Evolutionary conservation across 2,113 vertebrate genomes (phyloP).

Genomic region (Asarcornis scutulata): DNA sequence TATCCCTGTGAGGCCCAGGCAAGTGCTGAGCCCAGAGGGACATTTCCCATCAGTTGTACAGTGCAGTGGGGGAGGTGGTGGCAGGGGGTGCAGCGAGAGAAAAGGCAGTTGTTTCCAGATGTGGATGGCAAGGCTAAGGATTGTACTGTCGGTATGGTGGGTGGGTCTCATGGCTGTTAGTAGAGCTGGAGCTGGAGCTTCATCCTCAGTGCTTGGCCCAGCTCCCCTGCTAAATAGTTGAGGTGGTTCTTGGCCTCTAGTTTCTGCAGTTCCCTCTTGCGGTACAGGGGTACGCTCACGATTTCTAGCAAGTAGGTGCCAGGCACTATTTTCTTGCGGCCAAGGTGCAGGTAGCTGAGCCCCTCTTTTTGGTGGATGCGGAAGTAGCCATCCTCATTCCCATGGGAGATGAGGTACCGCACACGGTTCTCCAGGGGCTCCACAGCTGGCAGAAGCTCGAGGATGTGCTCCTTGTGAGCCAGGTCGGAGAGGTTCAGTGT

Average conservation of each 20-base stretch:
- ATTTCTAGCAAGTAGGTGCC: conserved; percentile 89
- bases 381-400: conserved; percentile 86
- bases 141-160: background rate
- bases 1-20: background rate
- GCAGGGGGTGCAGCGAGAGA: conserved; percentile 23
- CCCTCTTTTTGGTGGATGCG: conserved; percentile 83
- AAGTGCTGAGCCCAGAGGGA: background rate
- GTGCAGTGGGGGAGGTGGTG: conserved; percentile 15
- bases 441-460: conserved; percentile 88
- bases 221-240: conserved; percentile 85
- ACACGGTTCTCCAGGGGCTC: conserved; percentile 83
- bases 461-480: conserved; percentile 84
- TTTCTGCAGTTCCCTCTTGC: conserved; percentile 80
- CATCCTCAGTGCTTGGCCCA: conserved; percentile 86
- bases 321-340: conserved; percentile 73
- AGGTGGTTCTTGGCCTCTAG: conserved; percentile 83
- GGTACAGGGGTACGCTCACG: conserved; percentile 83
- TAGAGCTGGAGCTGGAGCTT: conserved; percentile 90
- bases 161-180: conserved; percentile 62
- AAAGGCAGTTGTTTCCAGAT: conserved; percentile 32
- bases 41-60: background rate
- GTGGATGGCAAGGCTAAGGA: conserved; percentile 6
- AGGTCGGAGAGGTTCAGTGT: conserved; percentile 81
- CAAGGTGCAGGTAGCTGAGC: conserved; percentile 86
- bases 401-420: conserved; percentile 84